Percentiles rank a stretch among this genome's conserved stretches.
Conservation (phyloP, 2,888 invertebrate genomes). For the Drepana falcataria region DNA sequence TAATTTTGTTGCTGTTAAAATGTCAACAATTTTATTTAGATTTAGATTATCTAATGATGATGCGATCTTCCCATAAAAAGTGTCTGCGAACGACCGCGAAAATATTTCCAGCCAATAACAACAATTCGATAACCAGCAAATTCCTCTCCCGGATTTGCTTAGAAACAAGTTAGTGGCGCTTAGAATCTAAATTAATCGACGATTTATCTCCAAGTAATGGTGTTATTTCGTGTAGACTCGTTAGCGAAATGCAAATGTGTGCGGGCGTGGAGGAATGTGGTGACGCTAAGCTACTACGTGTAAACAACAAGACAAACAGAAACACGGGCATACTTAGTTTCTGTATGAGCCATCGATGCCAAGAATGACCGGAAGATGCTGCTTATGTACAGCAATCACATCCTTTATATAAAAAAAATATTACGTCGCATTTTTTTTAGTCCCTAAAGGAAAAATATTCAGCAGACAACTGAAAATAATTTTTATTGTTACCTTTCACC, state of each 20-base stretch:
- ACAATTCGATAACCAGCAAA: background rate
- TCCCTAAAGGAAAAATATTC: too few relatives aligned
- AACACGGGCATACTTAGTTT: conserved; percentile 25
- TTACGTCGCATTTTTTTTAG: too few relatives aligned
- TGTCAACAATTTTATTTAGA: background rate
- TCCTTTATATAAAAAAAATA: too few relatives aligned
- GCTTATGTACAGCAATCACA: background rate
- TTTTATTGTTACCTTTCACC: too few relatives aligned
- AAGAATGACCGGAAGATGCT: background rate
- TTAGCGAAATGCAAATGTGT: conserved; percentile 57
- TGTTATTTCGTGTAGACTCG: conserved; percentile 37
- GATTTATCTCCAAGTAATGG: conserved; percentile 45
- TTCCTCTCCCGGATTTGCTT: conserved; percentile 28
- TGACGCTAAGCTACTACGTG: conserved; percentile 24
- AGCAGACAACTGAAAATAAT: too few relatives aligned
- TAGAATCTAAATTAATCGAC: conserved; percentile 45
- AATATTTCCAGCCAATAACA: background rate
- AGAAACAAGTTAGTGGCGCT: conserved; percentile 37
- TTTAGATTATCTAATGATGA: background rate
- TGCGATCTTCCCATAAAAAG: background rate
- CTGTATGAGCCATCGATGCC: conserved; percentile 12
- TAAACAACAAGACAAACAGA: conserved; percentile 45
- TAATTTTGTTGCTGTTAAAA: background rate
- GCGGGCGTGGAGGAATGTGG: conserved; percentile 42
- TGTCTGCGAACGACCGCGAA: background rate